Conservation (phyloP, 2,113 vertebrate genomes). For the Ellobius talpinus region DNA sequence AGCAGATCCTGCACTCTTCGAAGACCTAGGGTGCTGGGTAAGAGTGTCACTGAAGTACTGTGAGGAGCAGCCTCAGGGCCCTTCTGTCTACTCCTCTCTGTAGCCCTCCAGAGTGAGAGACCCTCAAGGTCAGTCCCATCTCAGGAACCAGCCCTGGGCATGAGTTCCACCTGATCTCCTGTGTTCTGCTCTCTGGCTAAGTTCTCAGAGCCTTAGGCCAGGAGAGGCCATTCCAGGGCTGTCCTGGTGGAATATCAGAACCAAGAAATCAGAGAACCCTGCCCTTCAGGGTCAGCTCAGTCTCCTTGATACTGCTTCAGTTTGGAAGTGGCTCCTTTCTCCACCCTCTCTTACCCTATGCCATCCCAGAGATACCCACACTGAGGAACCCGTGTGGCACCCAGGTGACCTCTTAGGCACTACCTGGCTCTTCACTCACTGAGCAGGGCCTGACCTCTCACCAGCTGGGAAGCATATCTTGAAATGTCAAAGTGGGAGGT, state of each 20-base stretch:
- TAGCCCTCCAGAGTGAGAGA: background rate
- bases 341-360: too few species aligned
- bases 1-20: fast-evolving
- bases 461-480: background rate
- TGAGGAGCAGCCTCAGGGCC: background rate
- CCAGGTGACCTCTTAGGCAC: background rate
- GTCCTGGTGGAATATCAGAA: background rate
- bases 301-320: background rate
- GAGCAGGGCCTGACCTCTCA: background rate
- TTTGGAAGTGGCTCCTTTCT: background rate
- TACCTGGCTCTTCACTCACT: background rate
- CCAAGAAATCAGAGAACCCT: too few species aligned
- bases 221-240: background rate
- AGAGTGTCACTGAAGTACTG: background rate
- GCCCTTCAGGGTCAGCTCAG: background rate
- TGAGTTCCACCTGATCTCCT: background rate
- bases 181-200: background rate
- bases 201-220: background rate
- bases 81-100: background rate
- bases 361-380: background rate
- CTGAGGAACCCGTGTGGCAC: too few species aligned
- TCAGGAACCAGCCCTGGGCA: background rate
- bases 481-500: background rate
- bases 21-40: background rate
- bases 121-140: fast-evolving